Percentiles rank a stretch among this genome's conserved stretches.
Conservation (phyloP, 2,888 invertebrate genomes). For the Pseudococcus viburni region DNA sequence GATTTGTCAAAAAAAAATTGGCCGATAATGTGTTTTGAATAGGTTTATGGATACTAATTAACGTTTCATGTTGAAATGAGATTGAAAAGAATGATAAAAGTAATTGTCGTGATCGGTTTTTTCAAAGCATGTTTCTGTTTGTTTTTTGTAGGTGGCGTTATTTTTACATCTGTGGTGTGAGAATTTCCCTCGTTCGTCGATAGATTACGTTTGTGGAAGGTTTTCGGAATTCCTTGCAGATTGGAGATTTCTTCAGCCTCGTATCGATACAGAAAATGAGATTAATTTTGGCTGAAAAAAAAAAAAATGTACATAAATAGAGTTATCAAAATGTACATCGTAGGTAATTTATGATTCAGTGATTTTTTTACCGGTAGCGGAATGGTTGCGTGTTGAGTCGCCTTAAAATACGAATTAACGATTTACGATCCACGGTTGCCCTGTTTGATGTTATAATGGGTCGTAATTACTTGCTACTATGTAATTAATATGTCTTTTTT, state of each 20-base stretch:
- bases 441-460: neutral
- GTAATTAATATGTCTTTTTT: constrained; percentile 19
- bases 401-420: constrained; percentile 1
- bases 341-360: neutral
- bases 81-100: neutral
- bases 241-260: neutral
- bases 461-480: neutral
- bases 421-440: neutral
- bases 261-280: neutral
- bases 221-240: neutral
- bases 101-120: neutral
- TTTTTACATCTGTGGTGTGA: neutral
- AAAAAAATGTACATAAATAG: neutral
- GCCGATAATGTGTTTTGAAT: neutral
- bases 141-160: neutral
- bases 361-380: neutral
- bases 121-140: neutral
- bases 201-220: neutral
- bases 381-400: neutral
- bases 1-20: neutral
- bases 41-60: neutral
- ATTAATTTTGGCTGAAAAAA: neutral
- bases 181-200: neutral
- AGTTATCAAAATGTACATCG: constrained; percentile 26
- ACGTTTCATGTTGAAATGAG: neutral